Evolutionary conservation across 2,888 invertebrate genomes (phyloP).

Genomic region (Cheilosia urbana): DNA sequence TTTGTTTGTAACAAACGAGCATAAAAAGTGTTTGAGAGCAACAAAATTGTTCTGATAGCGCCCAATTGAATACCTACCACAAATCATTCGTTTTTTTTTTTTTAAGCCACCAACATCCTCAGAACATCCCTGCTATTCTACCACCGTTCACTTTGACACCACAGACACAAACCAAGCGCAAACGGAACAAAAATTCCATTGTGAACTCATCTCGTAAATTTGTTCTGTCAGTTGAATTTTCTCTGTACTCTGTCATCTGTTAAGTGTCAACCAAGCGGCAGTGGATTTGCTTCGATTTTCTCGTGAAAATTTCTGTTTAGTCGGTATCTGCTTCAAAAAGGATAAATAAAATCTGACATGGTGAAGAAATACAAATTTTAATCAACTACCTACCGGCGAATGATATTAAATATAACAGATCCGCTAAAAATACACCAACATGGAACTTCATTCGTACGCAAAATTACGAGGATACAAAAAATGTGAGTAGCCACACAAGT

Average conservation of each 20-base stretch:
- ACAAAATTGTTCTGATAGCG: too few species aligned
- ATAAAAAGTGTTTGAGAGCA: too few species aligned
- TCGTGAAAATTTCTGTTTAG: conserved; percentile 19
- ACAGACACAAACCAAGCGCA: conserved; percentile 43
- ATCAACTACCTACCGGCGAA: neutral
- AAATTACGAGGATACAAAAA: conserved; percentile 80
- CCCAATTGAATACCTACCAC: too few species aligned
- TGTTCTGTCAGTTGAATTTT: conserved; percentile 18
- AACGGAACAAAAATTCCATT: neutral
- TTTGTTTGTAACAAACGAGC: too few species aligned
- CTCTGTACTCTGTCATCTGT: conserved; percentile 24
- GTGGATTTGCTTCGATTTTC: conserved; percentile 43
- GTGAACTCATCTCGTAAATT: conserved; percentile 34
- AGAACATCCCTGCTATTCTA: conserved; percentile 15
- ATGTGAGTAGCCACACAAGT: conserved; percentile 78
- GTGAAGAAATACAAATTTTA: conserved; percentile 1
- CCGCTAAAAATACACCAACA: conserved; percentile 10
- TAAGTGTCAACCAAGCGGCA: conserved; percentile 4
- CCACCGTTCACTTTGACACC: neutral
- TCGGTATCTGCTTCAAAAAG: conserved; percentile 6
- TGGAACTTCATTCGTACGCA: conserved; percentile 82
- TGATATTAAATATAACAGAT: neutral
- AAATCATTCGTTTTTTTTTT: too few species aligned
- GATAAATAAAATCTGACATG: conserved; percentile 19
- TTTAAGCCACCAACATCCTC: neutral